A percentile compares a stretch with the other conserved stretches of the same genome.
phyloP scores from a whole-genome alignment of 2,797 vertebrate genomes.

The Lacerta bilineata region DNA sequence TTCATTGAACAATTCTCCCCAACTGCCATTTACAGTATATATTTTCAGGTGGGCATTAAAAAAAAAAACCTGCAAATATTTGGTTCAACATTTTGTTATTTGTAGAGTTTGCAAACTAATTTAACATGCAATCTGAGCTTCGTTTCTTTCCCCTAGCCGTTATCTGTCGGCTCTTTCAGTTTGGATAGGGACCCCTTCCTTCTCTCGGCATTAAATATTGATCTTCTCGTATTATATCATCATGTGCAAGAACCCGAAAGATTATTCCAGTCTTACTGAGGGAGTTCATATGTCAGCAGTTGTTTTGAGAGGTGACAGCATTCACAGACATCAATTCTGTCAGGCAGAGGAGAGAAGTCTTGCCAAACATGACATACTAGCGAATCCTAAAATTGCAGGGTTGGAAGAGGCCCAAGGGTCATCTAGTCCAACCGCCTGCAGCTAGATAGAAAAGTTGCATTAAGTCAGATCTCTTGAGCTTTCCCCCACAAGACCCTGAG shows the following conservation, averaged over 20 bases:
- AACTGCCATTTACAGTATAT: not conserved
- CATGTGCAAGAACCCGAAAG: slow-evolving; percentile 42
- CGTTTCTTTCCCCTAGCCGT: not conserved
- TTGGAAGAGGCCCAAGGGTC: too few species aligned
- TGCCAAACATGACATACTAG: slow-evolving; percentile 24
- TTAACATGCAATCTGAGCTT: not conserved
- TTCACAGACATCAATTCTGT: slow-evolving; percentile 53
- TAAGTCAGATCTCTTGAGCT: too few species aligned
- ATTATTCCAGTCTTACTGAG: slow-evolving; percentile 33
- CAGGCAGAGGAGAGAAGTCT: slow-evolving; percentile 24
- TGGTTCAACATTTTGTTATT: not conserved
- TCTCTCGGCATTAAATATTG: slow-evolving; percentile 67
- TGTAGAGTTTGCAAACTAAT: not conserved
- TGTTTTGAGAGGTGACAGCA: slow-evolving; percentile 63
- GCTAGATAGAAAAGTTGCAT: too few species aligned
- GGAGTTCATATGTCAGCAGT: slow-evolving; percentile 55
- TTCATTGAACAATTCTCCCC: not conserved
- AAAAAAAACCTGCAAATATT: not conserved
- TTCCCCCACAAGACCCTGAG: not conserved
- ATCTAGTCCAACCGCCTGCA: too few species aligned
- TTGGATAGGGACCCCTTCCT: slow-evolving; percentile 47
- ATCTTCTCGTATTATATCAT: slow-evolving; percentile 51
- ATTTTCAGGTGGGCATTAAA: not conserved
- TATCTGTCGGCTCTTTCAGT: slow-evolving; percentile 24
- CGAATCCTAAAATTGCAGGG: slow-evolving; percentile 5